Conservation (phyloP, 1,140 invertebrate species). For the Caerostris darwini region DNA sequence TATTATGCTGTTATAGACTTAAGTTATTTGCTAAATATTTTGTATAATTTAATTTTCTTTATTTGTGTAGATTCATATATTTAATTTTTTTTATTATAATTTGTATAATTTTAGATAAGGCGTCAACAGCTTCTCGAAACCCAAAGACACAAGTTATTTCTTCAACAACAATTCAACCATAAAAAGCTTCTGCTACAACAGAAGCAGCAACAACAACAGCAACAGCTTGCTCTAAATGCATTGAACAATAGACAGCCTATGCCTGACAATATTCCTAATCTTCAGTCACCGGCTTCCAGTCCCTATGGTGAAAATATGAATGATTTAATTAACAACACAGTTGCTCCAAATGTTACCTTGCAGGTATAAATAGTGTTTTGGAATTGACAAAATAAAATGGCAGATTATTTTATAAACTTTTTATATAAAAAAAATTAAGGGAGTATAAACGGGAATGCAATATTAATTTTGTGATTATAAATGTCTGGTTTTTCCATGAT, state of each 20-base stretch:
- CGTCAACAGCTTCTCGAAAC: constrained; percentile 69
- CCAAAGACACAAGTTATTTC: constrained; percentile 77
- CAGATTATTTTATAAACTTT: too few species aligned
- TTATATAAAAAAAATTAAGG: too few species aligned
- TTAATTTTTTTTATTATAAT: not conserved
- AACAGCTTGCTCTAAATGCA: constrained; percentile 84
- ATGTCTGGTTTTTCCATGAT: too few species aligned
- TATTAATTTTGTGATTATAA: too few species aligned
- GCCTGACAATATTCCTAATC: constrained; percentile 83
- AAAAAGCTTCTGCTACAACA: constrained; percentile 79
- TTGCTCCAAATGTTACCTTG: constrained; percentile 90
- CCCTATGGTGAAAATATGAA: constrained; percentile 87
- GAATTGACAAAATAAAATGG: too few species aligned
- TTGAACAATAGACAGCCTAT: constrained; percentile 84
- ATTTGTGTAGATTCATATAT: too few species aligned
- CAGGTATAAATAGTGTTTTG: constrained; percentile 82
- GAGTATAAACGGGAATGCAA: too few species aligned
- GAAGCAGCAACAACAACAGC: constrained; percentile 82
- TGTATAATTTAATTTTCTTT: too few species aligned
- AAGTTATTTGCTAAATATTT: too few species aligned
- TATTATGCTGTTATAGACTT: too few species aligned
- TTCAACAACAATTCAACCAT: constrained; percentile 86
- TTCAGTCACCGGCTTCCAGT: constrained; percentile 83
- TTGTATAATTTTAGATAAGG: constrained; percentile 3
- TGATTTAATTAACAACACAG: constrained; percentile 89